Conservation (phyloP, 2,888 invertebrate species). For the Maniola hyperantus region DNA sequence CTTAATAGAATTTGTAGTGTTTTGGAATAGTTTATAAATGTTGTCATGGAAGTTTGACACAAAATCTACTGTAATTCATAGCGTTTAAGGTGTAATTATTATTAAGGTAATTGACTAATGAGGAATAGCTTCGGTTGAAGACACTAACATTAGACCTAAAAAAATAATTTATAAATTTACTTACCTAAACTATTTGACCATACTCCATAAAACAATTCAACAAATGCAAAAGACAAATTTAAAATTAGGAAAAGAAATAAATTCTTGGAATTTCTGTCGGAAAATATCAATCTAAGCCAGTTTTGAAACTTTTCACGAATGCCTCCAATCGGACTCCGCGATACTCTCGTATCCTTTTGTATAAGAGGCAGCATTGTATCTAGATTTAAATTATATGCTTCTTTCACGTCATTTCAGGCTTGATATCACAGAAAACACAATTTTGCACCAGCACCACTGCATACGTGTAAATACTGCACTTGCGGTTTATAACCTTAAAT, state of each 20-base stretch:
- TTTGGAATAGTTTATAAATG: no score
- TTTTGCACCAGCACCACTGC: constrained; percentile 64
- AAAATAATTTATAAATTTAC: constrained; percentile 37
- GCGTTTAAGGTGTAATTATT: no score
- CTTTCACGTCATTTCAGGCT: constrained; percentile 69
- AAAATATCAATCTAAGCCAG: constrained; percentile 93
- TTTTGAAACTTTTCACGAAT: constrained; percentile 89
- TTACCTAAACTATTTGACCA: constrained; percentile 93
- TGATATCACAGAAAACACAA: constrained; percentile 62
- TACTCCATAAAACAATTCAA: constrained; percentile 96
- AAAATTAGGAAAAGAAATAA: constrained; percentile 95
- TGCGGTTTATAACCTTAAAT: constrained; percentile 70
- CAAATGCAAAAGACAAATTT: constrained; percentile 98
- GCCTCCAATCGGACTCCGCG: constrained; percentile 83
- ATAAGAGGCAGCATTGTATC: constrained; percentile 88
- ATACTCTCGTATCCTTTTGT: constrained; percentile 85
- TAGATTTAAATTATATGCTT: constrained; percentile 43
- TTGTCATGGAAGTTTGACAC: no score
- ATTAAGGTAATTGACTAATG: no score
- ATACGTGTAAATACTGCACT: constrained; percentile 72
- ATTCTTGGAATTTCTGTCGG: constrained; percentile 96
- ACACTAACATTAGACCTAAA: background rate
- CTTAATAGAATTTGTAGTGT: no score
- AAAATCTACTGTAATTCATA: no score
- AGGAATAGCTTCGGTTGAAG: background rate